These are phyloP conservation scores for Bellardia bayeri DNA, from an alignment of 2,888 invertebrate genomes.

Conservation along the genomic window DNA sequence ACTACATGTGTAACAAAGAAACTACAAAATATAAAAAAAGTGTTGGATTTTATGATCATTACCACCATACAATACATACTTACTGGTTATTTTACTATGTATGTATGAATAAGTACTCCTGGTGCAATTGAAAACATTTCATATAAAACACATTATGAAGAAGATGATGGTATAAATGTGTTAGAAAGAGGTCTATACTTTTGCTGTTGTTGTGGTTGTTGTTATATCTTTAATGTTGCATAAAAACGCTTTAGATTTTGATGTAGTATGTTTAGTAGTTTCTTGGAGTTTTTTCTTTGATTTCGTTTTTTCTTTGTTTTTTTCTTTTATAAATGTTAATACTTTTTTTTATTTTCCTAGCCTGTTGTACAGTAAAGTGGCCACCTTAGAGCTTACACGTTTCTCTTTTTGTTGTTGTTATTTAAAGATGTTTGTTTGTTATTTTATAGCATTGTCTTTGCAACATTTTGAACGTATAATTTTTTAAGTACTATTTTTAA, in stretches of 20 bases:
- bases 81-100: not conserved
- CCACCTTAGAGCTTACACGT: conserved; percentile 50
- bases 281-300: not conserved
- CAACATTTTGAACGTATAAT: not conserved
- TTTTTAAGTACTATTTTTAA: conserved; percentile 10
- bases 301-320: not conserved
- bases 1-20: conserved; percentile 61
- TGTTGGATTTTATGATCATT: conserved; percentile 65
- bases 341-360: not conserved
- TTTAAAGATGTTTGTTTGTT: not conserved
- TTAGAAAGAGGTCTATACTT: not conserved
- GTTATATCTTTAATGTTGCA: conserved; percentile 23
- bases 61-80: conserved; percentile 38
- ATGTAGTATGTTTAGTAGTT: not conserved
- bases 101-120: not conserved
- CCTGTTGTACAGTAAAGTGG: conserved; percentile 17
- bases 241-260: conserved; percentile 36
- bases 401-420: not conserved
- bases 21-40: conserved; percentile 46
- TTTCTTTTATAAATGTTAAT: not conserved
- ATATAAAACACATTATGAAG: conserved; percentile 23
- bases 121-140: not conserved
- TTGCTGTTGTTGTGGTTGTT: conserved; percentile 14
- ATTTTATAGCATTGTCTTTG: conserved; percentile 5
- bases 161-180: not conserved